Percentiles rank a stretch among this genome's conserved stretches.
Evolutionary conservation across 1,140 invertebrate species (phyloP).

Genomic region (Aporrectodea caliginosa): DNA sequence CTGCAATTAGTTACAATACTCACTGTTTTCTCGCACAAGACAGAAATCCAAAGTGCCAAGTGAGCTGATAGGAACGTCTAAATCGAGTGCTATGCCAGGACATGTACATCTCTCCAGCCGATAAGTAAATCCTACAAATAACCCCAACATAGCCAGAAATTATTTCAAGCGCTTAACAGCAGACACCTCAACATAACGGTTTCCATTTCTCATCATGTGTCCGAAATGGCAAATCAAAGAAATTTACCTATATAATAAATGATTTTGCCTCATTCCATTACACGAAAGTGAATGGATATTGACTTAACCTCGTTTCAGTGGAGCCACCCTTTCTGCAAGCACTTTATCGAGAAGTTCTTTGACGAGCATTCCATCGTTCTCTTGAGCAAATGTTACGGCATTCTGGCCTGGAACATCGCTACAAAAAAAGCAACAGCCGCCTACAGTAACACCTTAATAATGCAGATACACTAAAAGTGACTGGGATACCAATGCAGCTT

Average conservation of each 20-base stretch:
- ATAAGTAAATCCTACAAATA: not conserved
- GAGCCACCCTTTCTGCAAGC: not conserved
- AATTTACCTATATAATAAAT: too few species aligned
- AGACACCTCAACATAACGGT: too few species aligned
- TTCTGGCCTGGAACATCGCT: not conserved
- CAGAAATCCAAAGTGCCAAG: not conserved
- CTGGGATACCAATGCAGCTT: too few species aligned
- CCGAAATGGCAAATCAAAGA: too few species aligned
- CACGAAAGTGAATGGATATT: not conserved
- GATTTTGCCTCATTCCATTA: too few species aligned
- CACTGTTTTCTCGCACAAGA: not conserved
- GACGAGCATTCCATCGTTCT: not conserved
- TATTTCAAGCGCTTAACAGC: too few species aligned
- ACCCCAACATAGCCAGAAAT: too few species aligned
- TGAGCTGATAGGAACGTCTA: not conserved
- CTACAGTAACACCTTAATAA: too few species aligned
- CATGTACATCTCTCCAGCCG: not conserved
- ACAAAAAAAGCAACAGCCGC: too few species aligned
- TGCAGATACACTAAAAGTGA: too few species aligned
- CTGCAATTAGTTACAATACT: too few species aligned
- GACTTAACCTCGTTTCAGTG: not conserved
- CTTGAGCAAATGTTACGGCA: not conserved
- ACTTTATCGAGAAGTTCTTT: not conserved
- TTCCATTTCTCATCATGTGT: too few species aligned
- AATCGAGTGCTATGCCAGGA: not conserved